Evolutionary conservation across 1,140 invertebrate species (phyloP), one percentile per base, ranked within the genome.

Genomic region (Acromyrmex echinatior): DNA sequence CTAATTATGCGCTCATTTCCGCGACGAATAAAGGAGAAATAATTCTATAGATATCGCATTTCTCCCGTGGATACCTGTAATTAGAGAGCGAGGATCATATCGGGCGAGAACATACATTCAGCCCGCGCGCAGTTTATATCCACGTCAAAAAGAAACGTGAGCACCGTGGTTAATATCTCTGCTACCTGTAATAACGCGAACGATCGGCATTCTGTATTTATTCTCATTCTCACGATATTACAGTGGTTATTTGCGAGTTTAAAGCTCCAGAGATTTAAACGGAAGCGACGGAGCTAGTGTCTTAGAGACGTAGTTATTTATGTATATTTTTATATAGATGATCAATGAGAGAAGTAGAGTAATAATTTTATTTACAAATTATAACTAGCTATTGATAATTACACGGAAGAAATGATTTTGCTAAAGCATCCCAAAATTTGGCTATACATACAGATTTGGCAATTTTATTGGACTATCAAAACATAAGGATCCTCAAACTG

Each of bases 1-100:
- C 80, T 84, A 84, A 84, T 84, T 84, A 84, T 63, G 39, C 68
- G 80, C 70, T 84, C 68, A 56, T 84, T 84, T 84, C 39, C 70
- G 70, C 70, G 56, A 82, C 35, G 56, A 74, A 82, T 82, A 82
- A 84, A 84, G 80, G 39, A 62, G 56, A 76, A 76, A 76, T 84
- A 76, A 84, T 84, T 49, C 39, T 49, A 73, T 49, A 51, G 39
- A 84, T 84, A 84, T 74, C 39, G 58, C 39, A 6, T 51, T 84
- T 18, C 80, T 74, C 39, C 49, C n/a, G 39, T 58, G 28, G 58
- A 63, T 39, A 28, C 12, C 18, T 62, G 80, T 74, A 74, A 84
- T 84, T 84, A 84, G 25, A 81, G 58, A 56, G 53, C 18, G 51
- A 70, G 49, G 10, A 45, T 73, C 35, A 10, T 58, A 53, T 39